phyloP scores from a whole-genome alignment of 2,888 invertebrate species.

The Coremacera marginata region DNA sequence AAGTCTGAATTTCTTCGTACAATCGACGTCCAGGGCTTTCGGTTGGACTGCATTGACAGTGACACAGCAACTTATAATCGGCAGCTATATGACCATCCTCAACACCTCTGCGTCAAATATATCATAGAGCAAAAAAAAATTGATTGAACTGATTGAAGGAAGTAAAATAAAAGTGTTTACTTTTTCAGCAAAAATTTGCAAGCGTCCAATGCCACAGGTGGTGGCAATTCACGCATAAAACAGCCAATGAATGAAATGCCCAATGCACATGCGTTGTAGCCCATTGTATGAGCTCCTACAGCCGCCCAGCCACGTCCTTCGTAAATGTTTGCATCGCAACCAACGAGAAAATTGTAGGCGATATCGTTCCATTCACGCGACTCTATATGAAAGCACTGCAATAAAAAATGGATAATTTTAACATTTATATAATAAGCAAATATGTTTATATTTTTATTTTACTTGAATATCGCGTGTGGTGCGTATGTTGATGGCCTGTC shows the following conservation, averaged over 20 bases:
- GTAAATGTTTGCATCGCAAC: slow-evolving; percentile 73
- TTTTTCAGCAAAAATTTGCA: slow-evolving; percentile 69
- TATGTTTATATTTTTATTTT: slow-evolving; percentile 19
- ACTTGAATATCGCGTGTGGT: slow-evolving; percentile 70
- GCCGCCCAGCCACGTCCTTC: slow-evolving; percentile 73
- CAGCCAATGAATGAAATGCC: slow-evolving; percentile 73
- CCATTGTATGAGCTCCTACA: slow-evolving; percentile 71
- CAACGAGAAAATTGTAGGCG: slow-evolving; percentile 72
- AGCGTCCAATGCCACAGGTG: slow-evolving; percentile 66
- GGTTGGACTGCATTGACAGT: slow-evolving; percentile 71
- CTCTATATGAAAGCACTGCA: slow-evolving; percentile 70
- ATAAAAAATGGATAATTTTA: slow-evolving; percentile 17
- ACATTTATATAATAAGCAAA: not conserved
- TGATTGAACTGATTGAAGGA: not conserved
- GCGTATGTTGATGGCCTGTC: slow-evolving; percentile 69
- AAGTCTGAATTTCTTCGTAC: slow-evolving; percentile 71
- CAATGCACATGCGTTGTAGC: slow-evolving; percentile 70
- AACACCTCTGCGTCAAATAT: slow-evolving; percentile 65
- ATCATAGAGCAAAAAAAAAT: not conserved
- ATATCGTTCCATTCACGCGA: slow-evolving; percentile 72
- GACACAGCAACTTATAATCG: slow-evolving; percentile 71
- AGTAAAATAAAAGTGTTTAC: slow-evolving; percentile 32
- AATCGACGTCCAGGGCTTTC: slow-evolving; percentile 72
- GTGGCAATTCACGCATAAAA: slow-evolving; percentile 70
- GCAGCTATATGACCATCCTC: slow-evolving; percentile 68